Base-by-base conservation (phyloP, 2,888 invertebrate genomes). In the Chrysomela aeneicollis region DNA sequence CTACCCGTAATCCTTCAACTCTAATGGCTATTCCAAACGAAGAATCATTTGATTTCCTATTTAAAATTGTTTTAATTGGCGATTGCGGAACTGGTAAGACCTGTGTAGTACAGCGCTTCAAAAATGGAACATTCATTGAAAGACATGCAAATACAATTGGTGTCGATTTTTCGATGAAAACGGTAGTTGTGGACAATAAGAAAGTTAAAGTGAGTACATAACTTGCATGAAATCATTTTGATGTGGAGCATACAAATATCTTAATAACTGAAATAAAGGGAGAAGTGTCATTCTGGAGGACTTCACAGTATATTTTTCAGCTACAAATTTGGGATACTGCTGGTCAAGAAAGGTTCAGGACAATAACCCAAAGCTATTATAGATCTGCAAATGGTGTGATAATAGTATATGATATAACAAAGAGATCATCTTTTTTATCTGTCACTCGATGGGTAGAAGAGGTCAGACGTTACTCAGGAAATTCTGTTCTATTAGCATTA, bases 101-200 rank as follows among this genome's bases (percentile, higher is more conserved):
- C 68, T 97, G 91, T 88, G 93, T 98, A 73, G 96, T 98, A 65
- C 97, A 97, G 84, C 89, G 97, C 74, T 93, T 98, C 83, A 95
- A 95, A 83, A 95, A 95, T 67, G 98, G 97, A 66, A 95, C 94
- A 75, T 98, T 95, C 80, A 92, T 96, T 72, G 97, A 98, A 85
- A 87, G 93, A 73, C 96, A 97, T 84, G 96, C 96, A 64, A 97
- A 94, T 81, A 98, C 98, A 53, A 98, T 98, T 80, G 97, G 97
- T 70, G 97, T 98, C 62, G 97, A 98, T 84, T 98, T 98, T 86
- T 97, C 97, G 67, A 98, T 97, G 97, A 97, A 97, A 88, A 97
- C 97, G 59, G 88, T 98, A 46, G 87, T 92, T 73, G 91, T 97
- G 53, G 97, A 97, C 82, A 94, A 93, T 59, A 97, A 97, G 84